phyloP scores from a whole-genome alignment of 2,797 vertebrate species.

The Pogonophryne albipinna region DNA sequence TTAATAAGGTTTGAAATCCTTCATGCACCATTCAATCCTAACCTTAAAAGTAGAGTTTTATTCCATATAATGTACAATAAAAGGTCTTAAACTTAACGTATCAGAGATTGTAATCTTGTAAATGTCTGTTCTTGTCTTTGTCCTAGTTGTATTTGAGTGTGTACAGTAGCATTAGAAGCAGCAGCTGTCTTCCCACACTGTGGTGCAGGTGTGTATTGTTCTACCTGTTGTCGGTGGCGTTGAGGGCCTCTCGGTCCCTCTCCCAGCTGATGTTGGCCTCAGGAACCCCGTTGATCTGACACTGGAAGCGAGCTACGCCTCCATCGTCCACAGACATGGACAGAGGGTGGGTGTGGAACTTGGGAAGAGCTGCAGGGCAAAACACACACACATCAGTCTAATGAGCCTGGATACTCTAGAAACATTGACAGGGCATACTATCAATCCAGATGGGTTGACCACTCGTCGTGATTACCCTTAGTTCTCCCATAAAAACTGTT shows the following conservation, averaged over 20 bases:
- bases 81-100: too few species aligned
- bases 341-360: slow-evolving; percentile 84
- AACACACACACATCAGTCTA: neutral
- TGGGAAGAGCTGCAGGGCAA: slow-evolving; percentile 77
- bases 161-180: neutral
- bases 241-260: slow-evolving; percentile 71
- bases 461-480: neutral
- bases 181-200: neutral
- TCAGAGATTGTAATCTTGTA: too few species aligned
- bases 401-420: neutral
- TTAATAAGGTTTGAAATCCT: too few species aligned
- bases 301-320: slow-evolving; percentile 82
- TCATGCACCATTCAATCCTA: too few species aligned
- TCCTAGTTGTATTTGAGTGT: neutral
- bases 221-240: slow-evolving; percentile 75
- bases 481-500: too few species aligned
- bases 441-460: too few species aligned
- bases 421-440: neutral
- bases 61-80: too few species aligned
- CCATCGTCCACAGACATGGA: slow-evolving; percentile 82
- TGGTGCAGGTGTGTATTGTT: neutral
- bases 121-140: too few species aligned
- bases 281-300: slow-evolving; percentile 81
- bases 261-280: slow-evolving; percentile 88
- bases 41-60: too few species aligned